Evolutionary conservation across 2,888 invertebrate species (phyloP), one percentile per base, ranked within the genome.

Genomic region (Taenaris catops): DNA sequence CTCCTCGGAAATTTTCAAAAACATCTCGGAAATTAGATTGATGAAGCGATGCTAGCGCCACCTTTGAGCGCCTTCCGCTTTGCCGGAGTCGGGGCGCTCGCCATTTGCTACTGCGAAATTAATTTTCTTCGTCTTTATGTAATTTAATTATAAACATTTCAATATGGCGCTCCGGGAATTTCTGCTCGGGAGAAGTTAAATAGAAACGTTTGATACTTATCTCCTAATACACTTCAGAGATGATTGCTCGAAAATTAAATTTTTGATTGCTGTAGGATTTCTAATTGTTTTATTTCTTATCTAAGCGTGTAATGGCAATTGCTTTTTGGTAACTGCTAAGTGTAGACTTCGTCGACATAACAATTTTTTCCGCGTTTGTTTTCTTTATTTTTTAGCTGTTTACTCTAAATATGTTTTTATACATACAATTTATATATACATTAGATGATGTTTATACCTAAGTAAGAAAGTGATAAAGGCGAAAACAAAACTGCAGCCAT

Each of bases 71-170:
- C 67, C 64, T 65, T 72, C 69, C 70, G 74, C 80, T 76, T 78
- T 80, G 58, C 52, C 49, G 51, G 49, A 36, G 51, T 8, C 53
- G 52, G 33, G 52, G 53, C 63, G 72, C 71, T 70, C 71, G 78
- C 81, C 83, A 84, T 83, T 84, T 79, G 72, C 76, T 72, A 68
- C 74, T 73, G 75, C 74, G 84, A 86, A 86, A 86, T 86, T 86
- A 86, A 86, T 86, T 86, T 86, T 84, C 81, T 86, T 84, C 86
- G 84, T 84, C 86, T 84, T 86, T 86, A 86, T 86, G 83, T 86
- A 86, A 86, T 86, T 86, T 83, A 86, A 86, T 86, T 86, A 86
- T 86, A 86, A 86, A 84, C 86, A 86, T 86, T 86, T 86, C 86
- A 84, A 84, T 86, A 86, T 84, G 78, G 83, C 83, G 84, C 79